Conservation (phyloP, 2,113 vertebrate species). For the human region DNA sequence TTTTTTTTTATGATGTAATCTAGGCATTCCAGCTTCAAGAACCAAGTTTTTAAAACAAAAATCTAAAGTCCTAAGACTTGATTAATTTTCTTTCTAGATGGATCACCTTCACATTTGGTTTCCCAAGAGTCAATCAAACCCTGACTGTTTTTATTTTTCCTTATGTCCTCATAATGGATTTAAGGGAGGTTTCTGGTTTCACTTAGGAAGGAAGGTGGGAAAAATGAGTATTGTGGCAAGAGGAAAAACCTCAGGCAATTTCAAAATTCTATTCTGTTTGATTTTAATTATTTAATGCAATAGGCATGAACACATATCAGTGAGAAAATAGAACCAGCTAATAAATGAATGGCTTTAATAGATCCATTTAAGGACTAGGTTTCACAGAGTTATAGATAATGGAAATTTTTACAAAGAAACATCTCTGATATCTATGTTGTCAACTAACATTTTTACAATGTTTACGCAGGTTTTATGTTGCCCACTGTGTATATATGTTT, state of each 20-base stretch:
- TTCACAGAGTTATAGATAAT: not conserved
- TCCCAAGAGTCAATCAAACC: not conserved
- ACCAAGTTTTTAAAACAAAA: not conserved
- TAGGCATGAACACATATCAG: not conserved
- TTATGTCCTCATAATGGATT: not conserved
- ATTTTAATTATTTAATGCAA: not conserved
- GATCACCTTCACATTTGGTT: not conserved
- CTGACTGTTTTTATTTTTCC: not conserved
- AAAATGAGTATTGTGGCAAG: not conserved
- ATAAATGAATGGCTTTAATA: not conserved
- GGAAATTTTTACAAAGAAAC: not conserved
- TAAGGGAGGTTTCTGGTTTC: not conserved
- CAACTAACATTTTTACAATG: not conserved
- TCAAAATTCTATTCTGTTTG: not conserved
- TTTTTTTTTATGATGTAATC: not conserved
- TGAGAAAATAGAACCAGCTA: not conserved
- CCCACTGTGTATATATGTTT: not conserved
- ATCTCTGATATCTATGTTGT: not conserved
- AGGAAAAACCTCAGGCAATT: not conserved
- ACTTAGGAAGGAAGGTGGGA: not conserved
- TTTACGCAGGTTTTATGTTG: conserved; percentile 2
- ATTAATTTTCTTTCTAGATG: not conserved
- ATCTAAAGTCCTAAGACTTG: not conserved
- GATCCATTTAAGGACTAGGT: not conserved
- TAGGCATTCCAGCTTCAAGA: not conserved